Evolutionary conservation across 2,888 invertebrate genomes (phyloP), one percentile per base, ranked within the genome.

Genomic region (Altica lythri): DNA sequence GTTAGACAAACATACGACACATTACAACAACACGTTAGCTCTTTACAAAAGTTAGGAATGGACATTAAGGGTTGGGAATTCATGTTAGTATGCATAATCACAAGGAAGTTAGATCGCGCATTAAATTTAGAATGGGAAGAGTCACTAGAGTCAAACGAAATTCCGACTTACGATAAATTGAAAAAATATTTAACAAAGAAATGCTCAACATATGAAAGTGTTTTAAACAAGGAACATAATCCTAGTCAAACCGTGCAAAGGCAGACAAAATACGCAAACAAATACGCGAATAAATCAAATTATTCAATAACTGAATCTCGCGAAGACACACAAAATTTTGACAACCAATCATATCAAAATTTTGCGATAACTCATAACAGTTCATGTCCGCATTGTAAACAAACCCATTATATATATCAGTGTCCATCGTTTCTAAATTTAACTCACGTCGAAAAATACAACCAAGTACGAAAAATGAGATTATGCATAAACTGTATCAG

Each of bases 401-500:
- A 34, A 18, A 13, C 2, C 2, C 45, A 46, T 32, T 34, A 17
- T 46, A 16, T 46, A 12, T 34, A 32, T 34, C 8, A 34, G n/a
- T 46, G 45, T 18, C 34, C 30, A 19, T 18, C 9, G 34, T 46
- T 46, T 22, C 17, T 10, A 34, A 18, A 32, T 9, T 12, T 46
- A 9, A 18, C 4, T 5, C 9, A 10, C 9, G 32, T 34, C 8
- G 18, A 32, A 14, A 46, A 12, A 34, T 46, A 46, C 12, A 8
- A 2, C 3, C 17, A 34, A 30, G 34, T 18, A 8, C n/a, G 19
- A 46, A 19, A 19, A 19, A 9, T 32, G n/a, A 46, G 18, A 2
- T 29, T 34, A 25, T 46, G 45, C 34, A 46, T 3, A 4, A 34
- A 46, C 14, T 46, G 45, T 46, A 32, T 46, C 5, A 16, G 45